Evolutionary conservation across 2,113 vertebrate genomes (phyloP), one percentile per base, ranked within the genome.

Genomic region (Menidia beryllina): DNA sequence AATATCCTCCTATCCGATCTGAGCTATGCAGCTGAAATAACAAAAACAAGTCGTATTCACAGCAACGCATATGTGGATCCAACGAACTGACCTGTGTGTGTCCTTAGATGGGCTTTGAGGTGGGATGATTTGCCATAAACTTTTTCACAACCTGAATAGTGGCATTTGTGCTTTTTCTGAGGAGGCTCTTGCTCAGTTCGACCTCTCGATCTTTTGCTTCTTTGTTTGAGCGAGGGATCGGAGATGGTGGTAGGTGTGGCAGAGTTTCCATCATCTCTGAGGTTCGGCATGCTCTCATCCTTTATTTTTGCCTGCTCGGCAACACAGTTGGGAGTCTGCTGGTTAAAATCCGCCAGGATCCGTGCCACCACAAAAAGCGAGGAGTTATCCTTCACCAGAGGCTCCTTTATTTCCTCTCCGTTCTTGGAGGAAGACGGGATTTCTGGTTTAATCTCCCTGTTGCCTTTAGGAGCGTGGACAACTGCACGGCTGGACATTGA

Each of bases 51-150:
- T 45, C 41, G 8, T 30, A 56, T 53, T 54, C 34, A 79, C 82
- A 91, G 56, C 50, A 74, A 75, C 62, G 87, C 76, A 87, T 77
- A 83, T 73, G 84, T 61, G 80, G 86, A 89, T 74, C 81, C 79
- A 77, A 49, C 59, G 63, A 79, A 98, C 97, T 98, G 94, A 99
- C 97, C 97, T 98, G 97, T 99, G 77, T 99, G 97, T 91, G 97
- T 98, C 94, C 97, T 96, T 93, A 98, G 96, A 88, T 99, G 97
- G 91, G 97, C 97, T 95, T 98, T 99, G 93, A 98, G 97, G 88
- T 99, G 97, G 90, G 97, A 99, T 55, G 97, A 98, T 95, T 99
- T 99, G 93, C 97, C 97, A 92, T 98, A 99, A 95, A 99, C 95
- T 96, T 99, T 99, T 94, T 98, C 97, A 76, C 97, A 99, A 79